Base-by-base conservation (phyloP, 2,888 invertebrate genomes). In the Tinea pellionella region DNA sequence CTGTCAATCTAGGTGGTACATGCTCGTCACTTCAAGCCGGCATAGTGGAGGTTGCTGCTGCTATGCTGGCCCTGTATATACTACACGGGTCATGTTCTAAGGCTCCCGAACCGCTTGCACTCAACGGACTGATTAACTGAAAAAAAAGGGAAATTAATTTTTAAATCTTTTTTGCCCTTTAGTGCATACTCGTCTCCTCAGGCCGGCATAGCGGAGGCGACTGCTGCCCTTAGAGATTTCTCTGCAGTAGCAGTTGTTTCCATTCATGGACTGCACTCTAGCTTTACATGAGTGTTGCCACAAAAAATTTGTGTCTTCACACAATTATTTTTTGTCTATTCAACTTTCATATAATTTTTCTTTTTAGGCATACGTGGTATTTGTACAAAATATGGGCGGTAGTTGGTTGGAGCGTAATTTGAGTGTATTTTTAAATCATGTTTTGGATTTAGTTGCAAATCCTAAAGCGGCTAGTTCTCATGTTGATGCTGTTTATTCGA, bases 11-110 rank as follows among this genome's bases (percentile, higher is more conserved):
- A n/a, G n/a, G n/a, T n/a, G n/a, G n/a, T n/a, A n/a, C n/a, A n/a
- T n/a, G n/a, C n/a, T n/a, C n/a, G n/a, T n/a, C n/a, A n/a, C n/a
- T n/a, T n/a, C n/a, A n/a, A n/a, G n/a, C n/a, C n/a, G n/a, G n/a
- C n/a, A n/a, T n/a, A n/a, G n/a, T n/a, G n/a, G n/a, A n/a, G n/a
- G n/a, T n/a, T n/a, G n/a, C n/a, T n/a, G n/a, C n/a, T n/a, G n/a
- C 53, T 53, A 53, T 53, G 55, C 91, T 78, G 59, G 92, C 91
- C 56, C 94, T 91, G 85, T 96, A 98, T 61, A 99, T 86, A 69
- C 95, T 95, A 73, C 97, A 96, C 1, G 96, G 92, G 86, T 99
- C 99, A 76, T 99, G 98, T 78, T 99, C 99, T 65, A 99, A 80
- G 8, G 99, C 97, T 47, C 98, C 97, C 1, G 98, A 97, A 2